Evolutionary conservation across 2,888 invertebrate species (phyloP).

Genomic region (Leptogaster cylindrica): DNA sequence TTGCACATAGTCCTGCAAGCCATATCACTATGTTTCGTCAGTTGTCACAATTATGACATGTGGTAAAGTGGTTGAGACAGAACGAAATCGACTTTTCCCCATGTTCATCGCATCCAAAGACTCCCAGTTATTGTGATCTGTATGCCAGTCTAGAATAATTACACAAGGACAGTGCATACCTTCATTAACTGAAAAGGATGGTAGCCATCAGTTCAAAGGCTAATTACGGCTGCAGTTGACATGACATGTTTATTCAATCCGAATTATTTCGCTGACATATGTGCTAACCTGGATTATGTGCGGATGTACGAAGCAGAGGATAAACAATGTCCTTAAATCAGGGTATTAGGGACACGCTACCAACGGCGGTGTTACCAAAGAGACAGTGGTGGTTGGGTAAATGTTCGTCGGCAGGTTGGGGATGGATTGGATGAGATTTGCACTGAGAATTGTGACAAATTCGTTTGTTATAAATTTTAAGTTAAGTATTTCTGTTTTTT

Average conservation of each 20-base stretch:
- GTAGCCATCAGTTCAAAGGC: slow-evolving; percentile 47
- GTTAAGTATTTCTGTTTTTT: too few relatives aligned
- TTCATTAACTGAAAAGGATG: slow-evolving; percentile 46
- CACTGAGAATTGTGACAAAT: slow-evolving; percentile 14
- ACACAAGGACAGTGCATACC: too few relatives aligned
- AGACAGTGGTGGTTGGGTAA: background rate
- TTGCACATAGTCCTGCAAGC: too few relatives aligned
- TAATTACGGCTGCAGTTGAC: slow-evolving; percentile 48
- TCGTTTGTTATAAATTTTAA: slow-evolving; percentile 20
- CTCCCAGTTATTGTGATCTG: slow-evolving; percentile 6
- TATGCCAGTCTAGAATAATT: too few relatives aligned
- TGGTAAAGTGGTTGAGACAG: slow-evolving; percentile 13
- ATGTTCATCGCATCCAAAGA: background rate
- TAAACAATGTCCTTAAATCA: slow-evolving; percentile 20
- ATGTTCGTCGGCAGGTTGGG: slow-evolving; percentile 12
- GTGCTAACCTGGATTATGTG: slow-evolving; percentile 31
- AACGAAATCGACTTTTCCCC: slow-evolving; percentile 9
- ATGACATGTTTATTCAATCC: slow-evolving; percentile 48
- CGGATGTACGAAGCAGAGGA: slow-evolving; percentile 15
- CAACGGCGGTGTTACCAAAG: slow-evolving; percentile 1
- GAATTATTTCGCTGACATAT: slow-evolving; percentile 47
- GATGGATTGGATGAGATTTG: slow-evolving; percentile 13
- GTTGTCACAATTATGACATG: slow-evolving; percentile 25
- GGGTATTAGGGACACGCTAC: slow-evolving; percentile 10
- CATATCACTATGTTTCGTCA: too few relatives aligned